Evolutionary conservation across 2,888 invertebrate species (phyloP).

Genomic region (Microplitis deprimator): DNA sequence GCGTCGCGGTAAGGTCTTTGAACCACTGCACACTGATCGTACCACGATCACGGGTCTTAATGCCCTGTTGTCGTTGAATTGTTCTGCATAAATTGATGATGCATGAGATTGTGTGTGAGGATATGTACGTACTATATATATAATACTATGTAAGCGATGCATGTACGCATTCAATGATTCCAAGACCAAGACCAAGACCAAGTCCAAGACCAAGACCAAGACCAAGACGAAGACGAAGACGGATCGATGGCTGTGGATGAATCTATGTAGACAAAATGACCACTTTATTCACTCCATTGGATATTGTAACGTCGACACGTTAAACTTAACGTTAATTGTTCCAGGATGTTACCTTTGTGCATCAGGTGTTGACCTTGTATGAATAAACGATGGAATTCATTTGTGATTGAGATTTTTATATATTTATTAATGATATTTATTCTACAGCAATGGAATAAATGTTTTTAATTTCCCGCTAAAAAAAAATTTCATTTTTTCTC

Average conservation of each 20-base stretch:
- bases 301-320: conserved; percentile 10
- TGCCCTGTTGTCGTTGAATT: conserved; percentile 70
- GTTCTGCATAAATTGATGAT: conserved; percentile 72
- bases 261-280: neutral
- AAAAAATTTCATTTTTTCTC: no score
- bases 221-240: conserved; percentile 61
- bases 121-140: conserved; percentile 46
- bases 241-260: conserved; percentile 39
- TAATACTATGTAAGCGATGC: conserved; percentile 26
- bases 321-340: conserved; percentile 26
- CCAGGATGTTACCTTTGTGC: conserved; percentile 18
- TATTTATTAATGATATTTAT: neutral
- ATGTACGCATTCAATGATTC: conserved; percentile 38
- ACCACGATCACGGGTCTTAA: conserved; percentile 56
- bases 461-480: no score
- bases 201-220: conserved; percentile 57
- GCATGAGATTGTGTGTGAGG: conserved; percentile 61
- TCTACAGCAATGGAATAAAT: neutral
- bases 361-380: neutral
- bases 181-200: conserved; percentile 21
- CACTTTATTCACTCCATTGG: conserved; percentile 2
- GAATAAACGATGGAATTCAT: neutral
- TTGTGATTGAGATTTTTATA: neutral
- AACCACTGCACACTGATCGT: conserved; percentile 42
- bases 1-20: conserved; percentile 44